A percentile compares a stretch with the other conserved stretches of the same genome.
These are phyloP conservation scores for Melangyna quadrimaculata DNA, from an alignment of 2,888 invertebrate species.

Conservation along the genomic window DNA sequence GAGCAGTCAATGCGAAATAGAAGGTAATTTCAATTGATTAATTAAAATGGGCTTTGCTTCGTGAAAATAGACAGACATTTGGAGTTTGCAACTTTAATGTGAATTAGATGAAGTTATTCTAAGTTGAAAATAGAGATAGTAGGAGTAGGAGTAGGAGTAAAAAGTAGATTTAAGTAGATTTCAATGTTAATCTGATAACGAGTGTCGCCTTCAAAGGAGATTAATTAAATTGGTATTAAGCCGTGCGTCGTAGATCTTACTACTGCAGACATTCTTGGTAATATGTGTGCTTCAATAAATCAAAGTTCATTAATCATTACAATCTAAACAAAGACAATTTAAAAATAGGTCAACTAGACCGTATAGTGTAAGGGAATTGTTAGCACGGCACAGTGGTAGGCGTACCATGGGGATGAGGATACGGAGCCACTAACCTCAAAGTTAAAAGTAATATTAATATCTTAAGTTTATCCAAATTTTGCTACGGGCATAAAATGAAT, in stretches of 20 bases:
- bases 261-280: neutral
- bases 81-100: neutral
- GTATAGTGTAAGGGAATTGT: too few relatives aligned
- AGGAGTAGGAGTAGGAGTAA: neutral
- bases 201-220: neutral
- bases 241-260: neutral
- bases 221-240: neutral
- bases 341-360: too few relatives aligned
- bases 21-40: constrained; percentile 74
- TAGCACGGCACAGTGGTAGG: too few relatives aligned
- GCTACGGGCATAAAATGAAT: too few relatives aligned
- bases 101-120: neutral
- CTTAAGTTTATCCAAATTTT: too few relatives aligned
- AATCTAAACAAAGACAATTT: too few relatives aligned
- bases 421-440: too few relatives aligned
- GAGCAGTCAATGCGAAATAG: constrained; percentile 78
- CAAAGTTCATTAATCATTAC: too few relatives aligned
- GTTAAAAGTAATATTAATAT: too few relatives aligned
- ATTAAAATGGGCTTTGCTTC: neutral
- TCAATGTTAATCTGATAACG: neutral
- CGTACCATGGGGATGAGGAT: too few relatives aligned
- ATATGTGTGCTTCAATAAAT: neutral
- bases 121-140: neutral
- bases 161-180: neutral
- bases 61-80: neutral